phyloP scores from a whole-genome alignment of 2,113 vertebrate genomes.

The Thunnus maccoyii region DNA sequence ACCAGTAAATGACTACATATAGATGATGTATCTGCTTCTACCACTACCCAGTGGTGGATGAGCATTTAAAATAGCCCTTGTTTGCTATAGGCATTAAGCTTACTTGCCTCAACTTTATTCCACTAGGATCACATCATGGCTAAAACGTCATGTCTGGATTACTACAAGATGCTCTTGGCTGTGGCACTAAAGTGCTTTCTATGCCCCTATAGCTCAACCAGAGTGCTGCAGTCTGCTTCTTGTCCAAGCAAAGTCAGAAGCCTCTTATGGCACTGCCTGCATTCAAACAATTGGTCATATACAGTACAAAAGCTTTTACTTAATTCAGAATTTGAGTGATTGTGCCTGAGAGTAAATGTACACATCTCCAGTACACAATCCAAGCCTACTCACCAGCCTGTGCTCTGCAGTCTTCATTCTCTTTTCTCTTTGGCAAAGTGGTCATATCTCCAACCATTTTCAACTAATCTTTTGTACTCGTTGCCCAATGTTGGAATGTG shows the following conservation, averaged over 20 bases:
- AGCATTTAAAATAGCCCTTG: slow-evolving; percentile 1
- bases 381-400: slow-evolving; percentile 16
- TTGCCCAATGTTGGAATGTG: background rate
- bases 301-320: background rate
- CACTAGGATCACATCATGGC: slow-evolving; percentile 33
- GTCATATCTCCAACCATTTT: background rate
- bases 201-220: slow-evolving; percentile 26
- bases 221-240: slow-evolving; percentile 12
- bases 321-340: background rate
- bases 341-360: background rate
- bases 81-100: slow-evolving; percentile 22
- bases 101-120: slow-evolving; percentile 10
- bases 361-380: slow-evolving; percentile 7
- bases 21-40: background rate
- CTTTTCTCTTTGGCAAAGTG: background rate
- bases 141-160: slow-evolving; percentile 28
- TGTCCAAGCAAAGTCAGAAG: slow-evolving; percentile 35
- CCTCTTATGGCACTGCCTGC: slow-evolving; percentile 23
- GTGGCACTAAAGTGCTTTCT: slow-evolving; percentile 38
- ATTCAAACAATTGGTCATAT: slow-evolving; percentile 2
- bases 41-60: background rate
- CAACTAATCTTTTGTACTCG: background rate
- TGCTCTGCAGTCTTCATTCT: background rate
- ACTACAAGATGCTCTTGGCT: slow-evolving; percentile 42
- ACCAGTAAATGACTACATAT: background rate